A percentile compares a stretch with the other conserved stretches of the same genome.
These are phyloP conservation scores for Tinea pellionella DNA, from an alignment of 2,888 invertebrate genomes.

Conservation along the genomic window DNA sequence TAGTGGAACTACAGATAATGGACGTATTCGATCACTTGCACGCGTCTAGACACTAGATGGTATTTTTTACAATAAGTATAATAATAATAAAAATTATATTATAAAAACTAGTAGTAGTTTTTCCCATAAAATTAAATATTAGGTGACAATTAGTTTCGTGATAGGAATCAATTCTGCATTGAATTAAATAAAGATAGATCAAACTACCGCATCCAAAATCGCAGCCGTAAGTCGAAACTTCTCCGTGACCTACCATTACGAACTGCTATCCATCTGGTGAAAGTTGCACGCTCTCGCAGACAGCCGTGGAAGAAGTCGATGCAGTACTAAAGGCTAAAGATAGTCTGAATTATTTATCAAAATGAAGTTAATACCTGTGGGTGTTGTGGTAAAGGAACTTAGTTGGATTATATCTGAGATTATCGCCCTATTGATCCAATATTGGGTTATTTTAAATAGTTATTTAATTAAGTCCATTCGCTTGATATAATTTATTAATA, in stretches of 20 bases:
- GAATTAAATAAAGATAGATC: too few species aligned
- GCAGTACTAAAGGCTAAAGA: neutral
- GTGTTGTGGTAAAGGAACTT: neutral
- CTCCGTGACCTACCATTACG: constrained; percentile 1
- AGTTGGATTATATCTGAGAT: neutral
- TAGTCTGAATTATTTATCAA: neutral
- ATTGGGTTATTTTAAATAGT: neutral
- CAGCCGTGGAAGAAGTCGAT: constrained; percentile 12
- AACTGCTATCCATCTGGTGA: constrained; percentile 12
- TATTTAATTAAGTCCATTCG: too few species aligned
- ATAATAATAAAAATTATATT: too few species aligned
- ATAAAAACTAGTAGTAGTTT: too few species aligned
- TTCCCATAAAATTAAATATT: too few species aligned
- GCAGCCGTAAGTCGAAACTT: neutral
- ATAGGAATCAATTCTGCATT: too few species aligned
- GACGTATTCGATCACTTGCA: too few species aligned
- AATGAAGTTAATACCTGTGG: neutral
- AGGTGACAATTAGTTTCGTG: too few species aligned
- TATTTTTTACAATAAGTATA: too few species aligned
- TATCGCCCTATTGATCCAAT: neutral
- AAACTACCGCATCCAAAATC: neutral
- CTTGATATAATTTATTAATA: too few species aligned
- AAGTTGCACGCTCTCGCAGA: constrained; percentile 12
- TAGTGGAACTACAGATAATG: too few species aligned
- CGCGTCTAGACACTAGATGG: too few species aligned